phyloP scores from a whole-genome alignment of 1,140 invertebrate species.

The Diabrotica virgifera region DNA sequence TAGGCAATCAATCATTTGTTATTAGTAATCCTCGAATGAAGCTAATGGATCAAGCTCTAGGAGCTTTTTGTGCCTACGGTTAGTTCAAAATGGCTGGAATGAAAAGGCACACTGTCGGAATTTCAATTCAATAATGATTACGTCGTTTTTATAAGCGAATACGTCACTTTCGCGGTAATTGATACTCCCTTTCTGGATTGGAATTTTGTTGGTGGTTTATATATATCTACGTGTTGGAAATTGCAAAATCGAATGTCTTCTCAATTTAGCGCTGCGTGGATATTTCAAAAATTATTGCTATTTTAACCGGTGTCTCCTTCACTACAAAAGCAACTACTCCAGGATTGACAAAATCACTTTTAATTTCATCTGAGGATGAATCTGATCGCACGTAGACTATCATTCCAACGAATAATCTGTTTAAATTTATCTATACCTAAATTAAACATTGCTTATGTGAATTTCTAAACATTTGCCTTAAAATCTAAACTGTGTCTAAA shows the following conservation, averaged over 20 bases:
- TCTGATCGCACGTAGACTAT: no score
- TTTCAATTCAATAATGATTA: slow-evolving; percentile 5
- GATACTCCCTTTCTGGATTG: background rate
- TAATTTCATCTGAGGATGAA: no score
- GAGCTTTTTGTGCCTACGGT: slow-evolving; percentile 22
- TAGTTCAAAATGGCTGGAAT: slow-evolving; percentile 14
- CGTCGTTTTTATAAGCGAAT: slow-evolving; percentile 3
- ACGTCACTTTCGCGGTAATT: background rate
- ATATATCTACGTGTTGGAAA: background rate
- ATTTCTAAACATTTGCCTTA: no score
- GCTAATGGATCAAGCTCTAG: slow-evolving; percentile 28
- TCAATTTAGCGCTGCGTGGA: background rate
- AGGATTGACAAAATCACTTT: background rate
- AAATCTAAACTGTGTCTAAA: no score
- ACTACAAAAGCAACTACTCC: background rate
- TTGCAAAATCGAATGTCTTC: background rate
- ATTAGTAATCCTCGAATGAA: slow-evolving; percentile 29
- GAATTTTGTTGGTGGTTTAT: background rate
- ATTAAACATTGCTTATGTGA: no score
- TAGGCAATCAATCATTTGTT: slow-evolving; percentile 29
- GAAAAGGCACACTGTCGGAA: slow-evolving; percentile 10
- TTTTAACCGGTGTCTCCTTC: background rate
- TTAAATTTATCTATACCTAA: background rate
- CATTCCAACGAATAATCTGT: background rate
- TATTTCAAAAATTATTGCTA: background rate